Percentiles rank a stretch among this genome's conserved stretches.
These are phyloP conservation scores for Lepilemur ruficaudatus DNA, from an alignment of 2,797 vertebrate species.

Conservation along the genomic window DNA sequence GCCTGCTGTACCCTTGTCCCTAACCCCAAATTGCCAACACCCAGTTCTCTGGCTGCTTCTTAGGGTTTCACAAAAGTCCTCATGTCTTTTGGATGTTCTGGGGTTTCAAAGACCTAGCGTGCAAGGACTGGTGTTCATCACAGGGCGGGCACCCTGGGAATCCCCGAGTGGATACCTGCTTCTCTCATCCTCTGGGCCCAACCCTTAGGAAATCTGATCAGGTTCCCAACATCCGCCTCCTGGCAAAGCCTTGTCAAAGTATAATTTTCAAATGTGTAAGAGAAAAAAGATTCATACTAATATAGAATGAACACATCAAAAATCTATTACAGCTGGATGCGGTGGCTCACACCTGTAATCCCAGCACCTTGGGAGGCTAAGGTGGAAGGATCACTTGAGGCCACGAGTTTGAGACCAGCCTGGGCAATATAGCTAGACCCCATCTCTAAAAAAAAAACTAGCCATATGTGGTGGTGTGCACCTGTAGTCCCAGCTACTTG, in stretches of 20 bases:
- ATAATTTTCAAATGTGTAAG: neutral
- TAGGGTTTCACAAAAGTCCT: neutral
- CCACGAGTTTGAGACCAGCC: too few species aligned
- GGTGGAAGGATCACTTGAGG: too few species aligned
- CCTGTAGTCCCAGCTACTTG: neutral
- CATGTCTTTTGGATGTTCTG: neutral
- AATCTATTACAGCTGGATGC: neutral
- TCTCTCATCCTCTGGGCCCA: neutral
- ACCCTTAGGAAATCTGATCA: neutral
- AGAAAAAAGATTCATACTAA: neutral
- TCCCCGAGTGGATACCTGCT: neutral
- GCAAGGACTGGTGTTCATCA: too few species aligned
- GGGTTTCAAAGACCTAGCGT: neutral
- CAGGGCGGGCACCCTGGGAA: neutral
- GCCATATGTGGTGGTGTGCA: neutral
- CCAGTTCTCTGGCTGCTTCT: neutral
- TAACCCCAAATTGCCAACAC: neutral
- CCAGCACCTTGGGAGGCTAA: too few species aligned
- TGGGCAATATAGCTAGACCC: too few species aligned
- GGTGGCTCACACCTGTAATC: too few species aligned
- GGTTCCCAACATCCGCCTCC: neutral
- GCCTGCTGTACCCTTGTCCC: neutral
- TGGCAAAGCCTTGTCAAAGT: neutral
- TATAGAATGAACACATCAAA: neutral
- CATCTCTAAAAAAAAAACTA: neutral